Evolutionary conservation across 2,888 invertebrate species (phyloP).

Genomic region (Papilio gigon): DNA sequence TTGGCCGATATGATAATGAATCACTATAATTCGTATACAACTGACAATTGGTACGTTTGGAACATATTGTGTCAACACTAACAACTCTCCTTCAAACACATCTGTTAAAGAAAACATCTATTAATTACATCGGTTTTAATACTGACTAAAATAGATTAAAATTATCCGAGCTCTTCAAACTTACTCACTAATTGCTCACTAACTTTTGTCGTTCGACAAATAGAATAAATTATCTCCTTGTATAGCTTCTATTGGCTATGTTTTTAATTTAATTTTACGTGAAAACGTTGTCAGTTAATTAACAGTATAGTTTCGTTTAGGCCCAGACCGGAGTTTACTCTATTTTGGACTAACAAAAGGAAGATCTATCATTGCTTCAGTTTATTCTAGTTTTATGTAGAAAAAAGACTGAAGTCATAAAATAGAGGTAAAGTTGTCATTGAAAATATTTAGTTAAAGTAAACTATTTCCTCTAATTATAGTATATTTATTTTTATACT

Average conservation of each 20-base stretch:
- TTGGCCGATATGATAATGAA: too few species aligned
- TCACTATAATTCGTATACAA: too few species aligned
- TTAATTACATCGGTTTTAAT: background rate
- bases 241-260: background rate
- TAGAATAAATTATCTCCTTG: slow-evolving; percentile 14
- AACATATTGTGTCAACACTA: too few species aligned
- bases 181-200: slow-evolving; percentile 18
- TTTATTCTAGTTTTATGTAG: background rate
- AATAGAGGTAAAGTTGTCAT: too few species aligned
- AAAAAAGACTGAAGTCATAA: background rate
- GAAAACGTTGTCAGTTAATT: background rate
- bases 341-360: background rate
- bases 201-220: slow-evolving; percentile 15
- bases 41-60: too few species aligned
- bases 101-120: background rate
- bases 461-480: too few species aligned
- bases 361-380: background rate
- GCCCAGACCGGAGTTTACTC: background rate
- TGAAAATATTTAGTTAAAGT: too few species aligned
- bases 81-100: too few species aligned
- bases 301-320: background rate
- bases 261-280: background rate
- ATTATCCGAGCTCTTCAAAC: background rate
- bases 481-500: too few species aligned
- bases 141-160: background rate